phyloP scores from a whole-genome alignment of 2,113 vertebrate species.

The Ornithorhynchus anatinus region DNA sequence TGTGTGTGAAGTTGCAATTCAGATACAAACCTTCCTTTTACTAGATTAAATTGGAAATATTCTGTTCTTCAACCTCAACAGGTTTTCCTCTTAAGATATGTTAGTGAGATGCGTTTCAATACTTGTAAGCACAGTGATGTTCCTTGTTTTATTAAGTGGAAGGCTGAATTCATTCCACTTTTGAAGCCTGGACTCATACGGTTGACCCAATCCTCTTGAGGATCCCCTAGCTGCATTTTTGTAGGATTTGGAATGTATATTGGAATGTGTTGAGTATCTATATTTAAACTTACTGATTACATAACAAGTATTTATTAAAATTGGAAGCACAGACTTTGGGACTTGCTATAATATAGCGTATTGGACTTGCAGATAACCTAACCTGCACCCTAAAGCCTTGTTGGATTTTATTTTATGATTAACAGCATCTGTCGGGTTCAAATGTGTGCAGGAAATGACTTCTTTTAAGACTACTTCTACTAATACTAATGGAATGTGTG shows the following conservation, averaged over 20 bases:
- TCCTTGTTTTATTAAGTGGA: background rate
- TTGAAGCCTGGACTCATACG: background rate
- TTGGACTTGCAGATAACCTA: constrained; percentile 1
- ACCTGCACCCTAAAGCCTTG: background rate
- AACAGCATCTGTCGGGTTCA: background rate
- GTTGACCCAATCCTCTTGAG: background rate
- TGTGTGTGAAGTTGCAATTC: too few species aligned
- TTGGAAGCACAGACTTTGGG: too few species aligned
- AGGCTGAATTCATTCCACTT: background rate
- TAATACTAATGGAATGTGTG: too few species aligned
- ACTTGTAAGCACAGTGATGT: background rate
- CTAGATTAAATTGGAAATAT: too few species aligned
- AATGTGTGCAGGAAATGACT: background rate
- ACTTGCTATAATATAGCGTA: background rate
- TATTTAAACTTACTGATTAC: too few species aligned
- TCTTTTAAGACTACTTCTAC: too few species aligned
- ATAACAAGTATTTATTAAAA: too few species aligned
- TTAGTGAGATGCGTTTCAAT: background rate
- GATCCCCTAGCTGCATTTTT: background rate
- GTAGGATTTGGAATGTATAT: background rate
- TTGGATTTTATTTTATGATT: background rate
- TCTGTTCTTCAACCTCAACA: too few species aligned
- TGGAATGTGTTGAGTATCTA: too few species aligned
- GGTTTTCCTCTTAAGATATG: background rate
- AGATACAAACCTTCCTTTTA: too few species aligned